phyloP scores from a whole-genome alignment of 2,797 vertebrate species.

The Neoniphon sammara region DNA sequence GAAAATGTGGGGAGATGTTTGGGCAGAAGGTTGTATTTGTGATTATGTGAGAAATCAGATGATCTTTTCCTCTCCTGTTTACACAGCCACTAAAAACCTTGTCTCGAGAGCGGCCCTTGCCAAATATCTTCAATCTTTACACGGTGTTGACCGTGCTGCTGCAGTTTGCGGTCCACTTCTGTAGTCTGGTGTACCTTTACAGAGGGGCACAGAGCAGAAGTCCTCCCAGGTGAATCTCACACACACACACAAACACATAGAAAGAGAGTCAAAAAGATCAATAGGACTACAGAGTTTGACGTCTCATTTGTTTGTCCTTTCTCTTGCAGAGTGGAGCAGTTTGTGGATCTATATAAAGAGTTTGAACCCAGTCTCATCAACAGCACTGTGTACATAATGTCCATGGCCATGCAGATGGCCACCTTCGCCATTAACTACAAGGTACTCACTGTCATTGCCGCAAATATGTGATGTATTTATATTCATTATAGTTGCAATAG shows the following conservation, averaged over 20 bases:
- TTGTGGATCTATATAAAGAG: conserved; percentile 95
- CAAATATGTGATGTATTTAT: neutral
- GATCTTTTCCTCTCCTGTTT: conserved; percentile 10
- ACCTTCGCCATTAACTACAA: conserved; percentile 99
- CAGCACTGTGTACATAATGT: conserved; percentile 99
- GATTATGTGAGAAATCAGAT: neutral
- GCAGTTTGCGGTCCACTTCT: conserved; percentile 96
- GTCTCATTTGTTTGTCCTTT: conserved; percentile 18
- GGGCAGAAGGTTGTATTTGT: conserved; percentile 3
- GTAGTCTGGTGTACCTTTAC: conserved; percentile 94
- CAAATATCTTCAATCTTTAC: conserved; percentile 98
- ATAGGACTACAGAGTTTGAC: neutral
- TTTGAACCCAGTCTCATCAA: conserved; percentile 97
- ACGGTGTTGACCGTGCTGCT: conserved; percentile 94
- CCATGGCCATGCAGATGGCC: conserved; percentile 99
- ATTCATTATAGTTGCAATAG: conserved; percentile 2
- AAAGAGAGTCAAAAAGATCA: neutral
- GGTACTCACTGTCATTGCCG: conserved; percentile 77
- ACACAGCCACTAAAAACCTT: conserved; percentile 93
- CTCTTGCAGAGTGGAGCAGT: conserved; percentile 85
- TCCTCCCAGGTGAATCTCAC: conserved; percentile 83
- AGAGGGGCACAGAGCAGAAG: conserved; percentile 89
- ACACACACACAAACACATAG: neutral
- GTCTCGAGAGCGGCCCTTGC: conserved; percentile 93
- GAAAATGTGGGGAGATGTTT: neutral